A percentile compares a stretch with the other conserved stretches of the same genome.
These are phyloP conservation scores for Muntiacus muntjak DNA, from an alignment of 2,113 vertebrate genomes.

Conservation along the genomic window DNA sequence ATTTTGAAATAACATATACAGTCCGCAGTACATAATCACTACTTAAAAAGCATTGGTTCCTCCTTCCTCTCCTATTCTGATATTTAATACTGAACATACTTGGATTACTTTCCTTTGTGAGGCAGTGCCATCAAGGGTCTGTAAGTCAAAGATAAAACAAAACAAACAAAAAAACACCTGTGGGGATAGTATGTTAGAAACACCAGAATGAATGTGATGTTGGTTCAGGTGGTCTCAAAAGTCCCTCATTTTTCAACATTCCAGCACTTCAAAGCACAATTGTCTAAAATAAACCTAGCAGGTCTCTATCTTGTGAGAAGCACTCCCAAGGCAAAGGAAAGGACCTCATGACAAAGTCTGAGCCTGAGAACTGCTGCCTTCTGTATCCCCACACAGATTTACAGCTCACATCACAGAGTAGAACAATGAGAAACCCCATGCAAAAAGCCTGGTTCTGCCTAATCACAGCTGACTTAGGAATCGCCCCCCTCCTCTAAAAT, in stretches of 20 bases:
- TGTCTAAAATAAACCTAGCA: neutral
- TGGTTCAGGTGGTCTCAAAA: neutral
- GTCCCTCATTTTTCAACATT: neutral
- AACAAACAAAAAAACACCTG: neutral
- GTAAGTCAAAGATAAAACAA: neutral
- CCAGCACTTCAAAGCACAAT: neutral
- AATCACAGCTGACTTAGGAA: neutral
- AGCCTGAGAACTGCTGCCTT: neutral
- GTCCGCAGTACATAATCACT: neutral
- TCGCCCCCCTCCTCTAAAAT: neutral
- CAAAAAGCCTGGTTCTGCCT: neutral
- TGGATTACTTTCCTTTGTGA: neutral
- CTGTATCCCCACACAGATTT: neutral
- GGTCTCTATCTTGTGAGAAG: neutral
- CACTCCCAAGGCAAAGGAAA: neutral
- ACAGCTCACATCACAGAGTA: rapidly evolving
- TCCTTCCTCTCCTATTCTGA: neutral
- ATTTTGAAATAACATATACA: neutral
- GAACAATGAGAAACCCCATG: neutral
- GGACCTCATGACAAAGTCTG: neutral
- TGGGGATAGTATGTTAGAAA: neutral
- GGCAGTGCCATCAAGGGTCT: neutral
- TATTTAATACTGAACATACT: neutral
- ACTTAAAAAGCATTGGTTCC: neutral
- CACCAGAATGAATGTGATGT: neutral